Evolutionary conservation across 1,140 invertebrate species (phyloP), one percentile per base, ranked within the genome.

Genomic region (Aphis craccivora): DNA sequence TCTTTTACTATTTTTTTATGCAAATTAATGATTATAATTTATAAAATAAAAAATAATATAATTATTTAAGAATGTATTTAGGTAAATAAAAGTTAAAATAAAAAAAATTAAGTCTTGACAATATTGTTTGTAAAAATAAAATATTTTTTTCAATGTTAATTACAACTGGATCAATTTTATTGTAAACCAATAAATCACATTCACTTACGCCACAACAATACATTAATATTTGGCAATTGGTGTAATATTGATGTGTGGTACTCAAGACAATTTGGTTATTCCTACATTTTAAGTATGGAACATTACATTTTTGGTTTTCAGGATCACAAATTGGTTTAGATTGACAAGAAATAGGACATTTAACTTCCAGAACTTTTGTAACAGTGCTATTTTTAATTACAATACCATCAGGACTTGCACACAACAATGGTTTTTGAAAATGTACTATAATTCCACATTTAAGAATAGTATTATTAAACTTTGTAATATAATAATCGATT

Each of bases 371-470:
- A 22, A 83, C 76, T 83, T 83, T n/a, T n/a, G n/a, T 25, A 37
- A 22, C 9, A 37, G 14, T 22, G 2, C 35, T 11, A 37, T 83
- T 37, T 83, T 83, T 35, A 83, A 83, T 37, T 37, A 83, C 76
- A 20, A 83, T 37, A 37, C 76, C 35, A 37, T 83, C 35, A 83
- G 76, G 76, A 22, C 76, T 83, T 20, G 76, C 76, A 83, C 76
- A 83, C 11, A 83, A 22, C 76, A 35, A 83, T 37, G 35, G 11
- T 6, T 37, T 83, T 37, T 83, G 20, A 22, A 11, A 37, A 83
- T 83, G 76, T 37, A 83, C 37, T 37, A 83, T 83, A 83, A 83
- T 35, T 83, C 76, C 35, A 83, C 76, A 83, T 83, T 83, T 83
- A 37, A 83, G n/a, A 83, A 83, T 22, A 22, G 30, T 35, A 81